A percentile compares a stretch with the other conserved stretches of the same genome.
These are phyloP conservation scores for Sepioteuthis lessoniana DNA, from an alignment of 2,888 invertebrate species.

Conservation along the genomic window DNA sequence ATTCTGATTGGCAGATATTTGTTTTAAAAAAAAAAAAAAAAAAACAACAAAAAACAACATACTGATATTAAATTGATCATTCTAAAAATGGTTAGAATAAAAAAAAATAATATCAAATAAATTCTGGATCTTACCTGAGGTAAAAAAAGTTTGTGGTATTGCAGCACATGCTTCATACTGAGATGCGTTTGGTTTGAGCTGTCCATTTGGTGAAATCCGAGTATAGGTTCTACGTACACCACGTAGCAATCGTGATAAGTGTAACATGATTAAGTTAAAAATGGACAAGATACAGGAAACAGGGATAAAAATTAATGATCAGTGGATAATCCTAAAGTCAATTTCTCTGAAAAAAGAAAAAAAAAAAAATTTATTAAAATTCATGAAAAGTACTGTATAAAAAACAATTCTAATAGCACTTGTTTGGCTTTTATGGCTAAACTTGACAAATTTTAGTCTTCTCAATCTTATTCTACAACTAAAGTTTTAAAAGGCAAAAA, in stretches of 20 bases:
- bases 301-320: neutral
- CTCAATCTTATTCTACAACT: too few relatives aligned
- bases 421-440: too few relatives aligned
- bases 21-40: too few relatives aligned
- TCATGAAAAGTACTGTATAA: neutral
- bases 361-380: neutral
- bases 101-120: neutral
- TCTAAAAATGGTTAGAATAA: neutral
- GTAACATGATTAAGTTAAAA: neutral
- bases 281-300: neutral
- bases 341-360: neutral
- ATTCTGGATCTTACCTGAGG: neutral
- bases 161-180: neutral
- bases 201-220: neutral
- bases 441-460: too few relatives aligned
- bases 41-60: too few relatives aligned
- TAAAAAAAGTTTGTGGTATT: neutral
- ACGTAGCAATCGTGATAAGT: neutral
- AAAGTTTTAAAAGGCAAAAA: too few relatives aligned
- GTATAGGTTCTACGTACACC: neutral
- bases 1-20: too few relatives aligned
- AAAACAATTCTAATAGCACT: too few relatives aligned
- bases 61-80: neutral
- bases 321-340: neutral
- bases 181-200: neutral